Evolutionary conservation across 2,113 vertebrate species (phyloP).

Genomic region (Coryphaenoides rupestris): DNA sequence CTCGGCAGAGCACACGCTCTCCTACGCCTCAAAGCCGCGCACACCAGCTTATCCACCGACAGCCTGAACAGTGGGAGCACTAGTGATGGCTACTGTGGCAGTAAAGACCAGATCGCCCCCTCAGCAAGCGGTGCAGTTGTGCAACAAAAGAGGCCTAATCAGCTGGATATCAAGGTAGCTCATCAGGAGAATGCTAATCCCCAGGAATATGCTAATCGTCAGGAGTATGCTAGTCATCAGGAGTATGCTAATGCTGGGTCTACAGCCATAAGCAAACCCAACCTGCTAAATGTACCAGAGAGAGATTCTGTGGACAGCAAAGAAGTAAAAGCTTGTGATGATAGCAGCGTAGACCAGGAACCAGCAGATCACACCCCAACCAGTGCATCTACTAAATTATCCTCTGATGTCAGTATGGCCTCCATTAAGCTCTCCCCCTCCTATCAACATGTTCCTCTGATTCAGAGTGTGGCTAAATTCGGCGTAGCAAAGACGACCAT

Average conservation of each 20-base stretch:
- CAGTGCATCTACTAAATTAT: slow-evolving; percentile 67
- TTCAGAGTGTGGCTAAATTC: slow-evolving; percentile 73
- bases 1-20: slow-evolving; percentile 79
- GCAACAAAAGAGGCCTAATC: slow-evolving; percentile 83
- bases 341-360: slow-evolving; percentile 60
- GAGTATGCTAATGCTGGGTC: slow-evolving; percentile 53
- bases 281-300: slow-evolving; percentile 68
- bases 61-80: slow-evolving; percentile 93
- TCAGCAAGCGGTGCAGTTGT: slow-evolving; percentile 66
- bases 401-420: slow-evolving; percentile 74
- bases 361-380: slow-evolving; percentile 60
- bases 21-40: slow-evolving; percentile 81
- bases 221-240: slow-evolving; percentile 25
- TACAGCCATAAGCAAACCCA: slow-evolving; percentile 30
- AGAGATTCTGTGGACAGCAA: slow-evolving; percentile 69
- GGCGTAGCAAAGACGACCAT: slow-evolving; percentile 62
- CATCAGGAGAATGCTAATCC: slow-evolving; percentile 57
- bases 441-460: slow-evolving; percentile 86
- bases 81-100: slow-evolving; percentile 84
- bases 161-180: slow-evolving; percentile 83
- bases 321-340: slow-evolving; percentile 47
- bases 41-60: slow-evolving; percentile 88
- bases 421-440: slow-evolving; percentile 92
- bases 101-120: slow-evolving; percentile 81
- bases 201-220: too few relatives aligned